Percentiles rank a stretch among this genome's conserved stretches.
These are phyloP conservation scores for Pinctada fucata DNA, from an alignment of 2,888 invertebrate species.

Conservation along the genomic window DNA sequence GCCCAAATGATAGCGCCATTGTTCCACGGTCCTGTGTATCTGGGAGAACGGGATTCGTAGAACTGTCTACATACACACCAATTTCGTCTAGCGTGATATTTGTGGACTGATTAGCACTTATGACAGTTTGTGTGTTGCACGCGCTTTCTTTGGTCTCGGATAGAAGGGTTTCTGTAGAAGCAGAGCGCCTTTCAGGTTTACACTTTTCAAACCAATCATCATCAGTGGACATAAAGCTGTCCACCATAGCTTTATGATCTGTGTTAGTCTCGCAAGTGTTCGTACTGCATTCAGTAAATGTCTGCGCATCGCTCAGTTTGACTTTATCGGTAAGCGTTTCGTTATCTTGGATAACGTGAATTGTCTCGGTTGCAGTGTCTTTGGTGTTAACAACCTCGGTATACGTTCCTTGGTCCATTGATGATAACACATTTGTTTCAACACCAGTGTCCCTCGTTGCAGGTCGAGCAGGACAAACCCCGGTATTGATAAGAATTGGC, in stretches of 20 bases:
- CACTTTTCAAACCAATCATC: constrained; percentile 30
- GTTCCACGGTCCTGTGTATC: constrained; percentile 58
- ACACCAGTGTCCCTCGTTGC: constrained; percentile 63
- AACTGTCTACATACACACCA: constrained; percentile 42
- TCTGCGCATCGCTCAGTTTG: constrained; percentile 63
- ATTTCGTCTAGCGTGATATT: constrained; percentile 46
- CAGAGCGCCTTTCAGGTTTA: constrained; percentile 20
- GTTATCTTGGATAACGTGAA: constrained; percentile 58
- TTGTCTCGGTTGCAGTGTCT: constrained; percentile 62
- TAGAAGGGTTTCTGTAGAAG: constrained; percentile 14
- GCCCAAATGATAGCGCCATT: constrained; percentile 59
- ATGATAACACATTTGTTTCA: constrained; percentile 57
- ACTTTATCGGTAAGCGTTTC: constrained; percentile 67
- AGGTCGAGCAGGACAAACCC: constrained; percentile 63
- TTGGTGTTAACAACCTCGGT: constrained; percentile 59
- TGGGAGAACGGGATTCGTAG: constrained; percentile 49
- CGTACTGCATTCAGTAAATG: constrained; percentile 53
- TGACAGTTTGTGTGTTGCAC: constrained; percentile 35
- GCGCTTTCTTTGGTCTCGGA: constrained; percentile 9
- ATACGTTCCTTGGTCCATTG: constrained; percentile 67
- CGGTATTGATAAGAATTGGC: constrained; percentile 65
- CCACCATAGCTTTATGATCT: constrained; percentile 48
- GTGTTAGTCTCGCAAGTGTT: constrained; percentile 61
- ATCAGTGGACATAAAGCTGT: constrained; percentile 55
- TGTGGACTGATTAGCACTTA: constrained; percentile 6